Evolutionary conservation across 1,140 invertebrate genomes (phyloP), one percentile per base, ranked within the genome.

Genomic region (Bombus waltoni): DNA sequence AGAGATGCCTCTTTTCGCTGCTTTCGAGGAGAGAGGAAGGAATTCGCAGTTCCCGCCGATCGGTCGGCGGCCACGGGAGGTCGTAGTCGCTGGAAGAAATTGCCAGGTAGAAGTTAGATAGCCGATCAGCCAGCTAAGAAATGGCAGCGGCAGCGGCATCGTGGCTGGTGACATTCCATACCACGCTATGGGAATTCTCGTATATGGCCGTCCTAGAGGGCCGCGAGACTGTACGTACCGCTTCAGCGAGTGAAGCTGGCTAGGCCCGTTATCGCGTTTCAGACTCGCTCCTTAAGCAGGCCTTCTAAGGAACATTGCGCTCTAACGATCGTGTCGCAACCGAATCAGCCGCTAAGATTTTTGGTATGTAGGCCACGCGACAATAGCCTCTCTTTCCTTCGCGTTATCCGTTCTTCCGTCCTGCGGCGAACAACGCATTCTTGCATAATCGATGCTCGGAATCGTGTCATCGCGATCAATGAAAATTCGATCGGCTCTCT

Each of bases 261-360:
- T 84, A 89, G 89, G 88, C 85, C 92, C 91, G 93, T 93, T 93
- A 93, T 91, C 90, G 87, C 86, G 88, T 85, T 91, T 88, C 86
- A 89, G 87, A 74, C 81, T 90, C 87, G 87, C 85, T 91, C 87
- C 84, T 92, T 76, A 82, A 65, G 42, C 83, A 66, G 32, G 32
- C 90, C 88, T 87, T 91, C 83, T 91, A 92, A 86, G 90, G 90
- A 88, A 83, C 78, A 82, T 81, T 86, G 82, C 86, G 73, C 72
- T 87, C 66, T 83, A 84, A 84, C 84, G 85, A 90, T 89, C 75
- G 81, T 89, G 91, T 89, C 81, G 89, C 87, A 89, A 88, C 70
- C 35, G 78, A 62, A 47, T 66, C 59, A 28, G 65, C 75, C 76
- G 70, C 53, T 59, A 62, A 68, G 70, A 77, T 86, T 81, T 68